Conservation (phyloP, 2,888 invertebrate species). For the Andricus curvator region DNA sequence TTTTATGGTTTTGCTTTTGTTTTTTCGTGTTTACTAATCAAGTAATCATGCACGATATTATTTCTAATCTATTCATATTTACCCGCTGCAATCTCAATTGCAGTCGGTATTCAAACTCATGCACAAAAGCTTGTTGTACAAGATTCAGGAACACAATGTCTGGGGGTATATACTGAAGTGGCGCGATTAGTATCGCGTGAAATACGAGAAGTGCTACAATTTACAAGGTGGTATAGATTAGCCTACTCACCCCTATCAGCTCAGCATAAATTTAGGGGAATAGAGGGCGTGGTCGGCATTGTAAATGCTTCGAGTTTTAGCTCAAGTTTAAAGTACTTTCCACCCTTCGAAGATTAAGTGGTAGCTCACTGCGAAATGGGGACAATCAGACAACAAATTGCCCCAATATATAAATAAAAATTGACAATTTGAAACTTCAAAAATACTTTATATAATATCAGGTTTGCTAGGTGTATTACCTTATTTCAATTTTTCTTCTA, state of each 20-base stretch:
- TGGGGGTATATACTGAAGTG: slow-evolving; percentile 31
- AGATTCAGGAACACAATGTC: slow-evolving; percentile 29
- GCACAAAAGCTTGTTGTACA: slow-evolving; percentile 24
- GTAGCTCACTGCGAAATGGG: neutral
- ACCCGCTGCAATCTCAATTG: slow-evolving; percentile 11
- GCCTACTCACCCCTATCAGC: slow-evolving; percentile 37
- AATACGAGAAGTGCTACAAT: slow-evolving; percentile 40
- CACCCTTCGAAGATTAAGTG: neutral
- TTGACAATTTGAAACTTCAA: neutral
- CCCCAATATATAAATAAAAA: neutral
- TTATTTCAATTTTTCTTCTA: neutral
- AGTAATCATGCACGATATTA: neutral
- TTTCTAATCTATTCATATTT: neutral
- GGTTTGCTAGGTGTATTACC: neutral
- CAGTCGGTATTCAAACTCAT: slow-evolving; percentile 12
- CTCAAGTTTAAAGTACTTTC: slow-evolving; percentile 22
- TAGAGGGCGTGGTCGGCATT: slow-evolving; percentile 28
- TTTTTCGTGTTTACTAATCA: neutral
- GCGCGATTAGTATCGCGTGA: slow-evolving; percentile 36
- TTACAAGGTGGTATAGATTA: slow-evolving; percentile 41
- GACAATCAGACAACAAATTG: neutral
- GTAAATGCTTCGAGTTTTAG: slow-evolving; percentile 19
- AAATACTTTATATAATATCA: neutral
- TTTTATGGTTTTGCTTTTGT: neutral
- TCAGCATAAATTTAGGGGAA: slow-evolving; percentile 37